Evolutionary conservation across 2,888 invertebrate genomes (phyloP).

Genomic region (Odontocolon sp.): DNA sequence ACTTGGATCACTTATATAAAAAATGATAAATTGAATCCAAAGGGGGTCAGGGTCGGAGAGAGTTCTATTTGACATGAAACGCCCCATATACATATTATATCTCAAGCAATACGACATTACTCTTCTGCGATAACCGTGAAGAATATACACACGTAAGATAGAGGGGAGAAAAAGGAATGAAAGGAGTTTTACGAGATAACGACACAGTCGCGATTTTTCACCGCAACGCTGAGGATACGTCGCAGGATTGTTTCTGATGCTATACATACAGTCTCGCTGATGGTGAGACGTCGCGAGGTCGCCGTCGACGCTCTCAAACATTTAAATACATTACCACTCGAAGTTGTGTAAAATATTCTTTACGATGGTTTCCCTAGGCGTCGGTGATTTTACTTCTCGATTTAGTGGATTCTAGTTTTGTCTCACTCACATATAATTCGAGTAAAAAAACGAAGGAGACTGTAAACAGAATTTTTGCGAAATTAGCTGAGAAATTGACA

Average conservation of each 20-base stretch:
- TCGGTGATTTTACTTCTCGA: constrained; percentile 29
- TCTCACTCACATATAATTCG: not conserved
- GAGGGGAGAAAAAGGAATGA: not conserved
- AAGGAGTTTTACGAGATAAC: constrained; percentile 55
- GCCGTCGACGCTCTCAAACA: constrained; percentile 60
- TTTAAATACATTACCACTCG: constrained; percentile 69
- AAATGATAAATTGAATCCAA: too few relatives aligned
- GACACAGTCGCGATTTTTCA: constrained; percentile 46
- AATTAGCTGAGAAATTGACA: too few relatives aligned
- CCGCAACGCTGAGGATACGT: not conserved
- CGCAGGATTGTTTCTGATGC: not conserved
- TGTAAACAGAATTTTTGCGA: too few relatives aligned
- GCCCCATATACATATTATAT: not conserved
- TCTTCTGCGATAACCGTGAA: constrained; percentile 23
- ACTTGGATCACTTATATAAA: too few relatives aligned
- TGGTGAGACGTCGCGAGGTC: not conserved
- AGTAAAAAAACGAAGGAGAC: not conserved
- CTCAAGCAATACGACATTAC: constrained; percentile 31
- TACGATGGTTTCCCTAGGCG: constrained; percentile 62
- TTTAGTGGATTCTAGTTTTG: constrained; percentile 35
- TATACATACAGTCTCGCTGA: not conserved
- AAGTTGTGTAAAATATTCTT: constrained; percentile 66
- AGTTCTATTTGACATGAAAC: too few relatives aligned
- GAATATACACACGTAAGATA: constrained; percentile 30
- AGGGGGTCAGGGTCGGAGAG: too few relatives aligned